phyloP scores from a whole-genome alignment of 1,140 invertebrate genomes.

The Drosophila pachea region DNA sequence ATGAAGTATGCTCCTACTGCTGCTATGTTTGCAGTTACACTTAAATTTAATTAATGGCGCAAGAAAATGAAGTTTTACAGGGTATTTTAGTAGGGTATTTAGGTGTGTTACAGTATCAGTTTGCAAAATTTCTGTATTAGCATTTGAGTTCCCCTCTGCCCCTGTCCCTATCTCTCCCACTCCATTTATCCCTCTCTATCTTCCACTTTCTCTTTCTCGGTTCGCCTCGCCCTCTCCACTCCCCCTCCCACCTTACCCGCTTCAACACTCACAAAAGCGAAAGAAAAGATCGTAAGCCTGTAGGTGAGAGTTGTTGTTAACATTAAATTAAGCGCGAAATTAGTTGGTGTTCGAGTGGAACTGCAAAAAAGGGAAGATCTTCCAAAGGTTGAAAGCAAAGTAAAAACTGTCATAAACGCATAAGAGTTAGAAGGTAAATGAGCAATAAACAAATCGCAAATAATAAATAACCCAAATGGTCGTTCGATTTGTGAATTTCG shows the following conservation, averaged over 20 bases:
- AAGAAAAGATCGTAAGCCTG: slow-evolving; percentile 22
- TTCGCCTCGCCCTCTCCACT: slow-evolving; percentile 9
- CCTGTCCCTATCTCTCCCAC: no score
- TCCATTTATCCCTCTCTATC: slow-evolving; percentile 24
- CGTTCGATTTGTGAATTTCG: slow-evolving; percentile 72
- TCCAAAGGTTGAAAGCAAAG: slow-evolving; percentile 38
- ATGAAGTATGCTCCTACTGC: slow-evolving; percentile 62
- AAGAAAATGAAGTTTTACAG: no score
- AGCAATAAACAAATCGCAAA: slow-evolving; percentile 69
- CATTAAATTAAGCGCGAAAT: slow-evolving; percentile 69
- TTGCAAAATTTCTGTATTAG: neutral
- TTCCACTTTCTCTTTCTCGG: slow-evolving; percentile 16
- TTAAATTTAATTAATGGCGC: slow-evolving; percentile 33
- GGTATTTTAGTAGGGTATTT: no score
- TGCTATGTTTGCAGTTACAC: slow-evolving; percentile 49
- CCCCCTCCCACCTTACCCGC: neutral
- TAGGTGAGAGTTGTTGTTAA: slow-evolving; percentile 39
- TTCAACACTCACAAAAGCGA: neutral
- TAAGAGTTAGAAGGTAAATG: slow-evolving; percentile 54
- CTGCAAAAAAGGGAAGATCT: slow-evolving; percentile 6
- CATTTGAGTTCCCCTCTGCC: slow-evolving; percentile 22
- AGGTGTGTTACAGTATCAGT: no score
- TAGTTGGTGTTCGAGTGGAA: slow-evolving; percentile 40
- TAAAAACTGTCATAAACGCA: slow-evolving; percentile 66
- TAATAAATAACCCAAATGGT: slow-evolving; percentile 74